These are phyloP conservation scores for Dolichopus griseipennis DNA, from an alignment of 2,888 invertebrate genomes.

Conservation along the genomic window DNA sequence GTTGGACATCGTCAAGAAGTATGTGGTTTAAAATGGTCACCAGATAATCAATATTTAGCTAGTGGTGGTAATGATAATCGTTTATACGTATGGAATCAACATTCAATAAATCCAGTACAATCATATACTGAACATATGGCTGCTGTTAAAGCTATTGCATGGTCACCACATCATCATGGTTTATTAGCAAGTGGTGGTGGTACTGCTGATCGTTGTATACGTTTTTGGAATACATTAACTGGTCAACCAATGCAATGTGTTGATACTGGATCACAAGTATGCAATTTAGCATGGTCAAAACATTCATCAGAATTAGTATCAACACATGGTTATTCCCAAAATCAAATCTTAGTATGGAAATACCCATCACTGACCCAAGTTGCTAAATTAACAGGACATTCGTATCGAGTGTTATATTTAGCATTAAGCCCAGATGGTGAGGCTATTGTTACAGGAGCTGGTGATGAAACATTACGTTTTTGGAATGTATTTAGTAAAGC, in stretches of 20 bases:
- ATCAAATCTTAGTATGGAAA: slow-evolving; percentile 98
- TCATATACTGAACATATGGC: slow-evolving; percentile 93
- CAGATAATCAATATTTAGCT: slow-evolving; percentile 93
- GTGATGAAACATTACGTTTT: slow-evolving; percentile 94
- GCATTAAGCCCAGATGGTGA: slow-evolving; percentile 97
- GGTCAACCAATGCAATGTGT: slow-evolving; percentile 98
- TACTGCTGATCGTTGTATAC: slow-evolving; percentile 93
- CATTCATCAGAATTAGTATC: slow-evolving; percentile 96
- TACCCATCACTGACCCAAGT: slow-evolving; percentile 95
- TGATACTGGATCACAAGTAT: slow-evolving; percentile 96
- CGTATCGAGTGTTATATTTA: slow-evolving; percentile 88
- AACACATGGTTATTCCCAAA: slow-evolving; percentile 97
- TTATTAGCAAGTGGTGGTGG: slow-evolving; percentile 95
- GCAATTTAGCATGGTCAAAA: slow-evolving; percentile 97
- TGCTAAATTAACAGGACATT: slow-evolving; percentile 94
- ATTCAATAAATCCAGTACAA: slow-evolving; percentile 81
- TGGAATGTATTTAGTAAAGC: slow-evolving; percentile 99
- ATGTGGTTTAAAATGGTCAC: slow-evolving; percentile 97
- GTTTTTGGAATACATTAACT: slow-evolving; percentile 98
- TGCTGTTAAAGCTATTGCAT: slow-evolving; percentile 96
- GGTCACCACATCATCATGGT: slow-evolving; percentile 98
- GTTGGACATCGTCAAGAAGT: slow-evolving; percentile 93
- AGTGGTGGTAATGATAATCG: slow-evolving; percentile 91
- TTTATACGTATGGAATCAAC: slow-evolving; percentile 58
- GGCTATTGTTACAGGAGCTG: slow-evolving; percentile 97